Evolutionary conservation across 2,888 invertebrate species (phyloP).

Genomic region (Camponotus fellah): DNA sequence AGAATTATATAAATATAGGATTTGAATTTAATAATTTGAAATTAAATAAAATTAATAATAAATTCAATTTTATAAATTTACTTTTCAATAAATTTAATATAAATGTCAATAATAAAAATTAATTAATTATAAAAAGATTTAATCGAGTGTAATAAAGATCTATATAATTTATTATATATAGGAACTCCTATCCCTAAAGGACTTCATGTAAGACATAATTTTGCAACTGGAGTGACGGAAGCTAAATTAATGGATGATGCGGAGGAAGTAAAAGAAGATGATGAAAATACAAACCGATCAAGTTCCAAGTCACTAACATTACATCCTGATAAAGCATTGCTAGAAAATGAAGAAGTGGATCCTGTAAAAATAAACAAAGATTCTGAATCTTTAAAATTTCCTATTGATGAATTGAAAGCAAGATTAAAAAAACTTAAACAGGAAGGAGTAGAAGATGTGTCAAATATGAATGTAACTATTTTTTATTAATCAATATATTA

Average conservation of each 20-base stretch:
- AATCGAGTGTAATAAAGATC: conserved; percentile 35
- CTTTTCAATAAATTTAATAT: background rate
- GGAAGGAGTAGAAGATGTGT: conserved; percentile 66
- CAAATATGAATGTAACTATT: conserved; percentile 71
- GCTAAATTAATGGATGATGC: conserved; percentile 89
- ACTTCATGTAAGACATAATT: conserved; percentile 91
- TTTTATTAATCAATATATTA: background rate
- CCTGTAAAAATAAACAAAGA: conserved; percentile 76
- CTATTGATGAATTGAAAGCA: conserved; percentile 80
- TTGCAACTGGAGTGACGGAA: conserved; percentile 91
- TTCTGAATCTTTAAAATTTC: conserved; percentile 74
- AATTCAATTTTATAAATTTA: no score
- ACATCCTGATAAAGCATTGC: conserved; percentile 77
- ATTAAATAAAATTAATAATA: background rate
- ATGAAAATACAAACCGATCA: conserved; percentile 55
- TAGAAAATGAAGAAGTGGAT: conserved; percentile 67
- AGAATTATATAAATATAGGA: background rate
- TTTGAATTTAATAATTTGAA: background rate
- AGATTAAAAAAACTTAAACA: conserved; percentile 81
- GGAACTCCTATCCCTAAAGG: conserved; percentile 92
- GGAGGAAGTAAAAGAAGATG: conserved; percentile 63
- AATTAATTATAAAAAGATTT: background rate
- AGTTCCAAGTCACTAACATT: conserved; percentile 77
- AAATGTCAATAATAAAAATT: conserved; percentile 4
- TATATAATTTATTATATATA: conserved; percentile 77